A percentile compares a stretch with the other conserved stretches of the same genome.
Conservation (phyloP, 2,113 vertebrate genomes). For the Phainopepla nitens region DNA sequence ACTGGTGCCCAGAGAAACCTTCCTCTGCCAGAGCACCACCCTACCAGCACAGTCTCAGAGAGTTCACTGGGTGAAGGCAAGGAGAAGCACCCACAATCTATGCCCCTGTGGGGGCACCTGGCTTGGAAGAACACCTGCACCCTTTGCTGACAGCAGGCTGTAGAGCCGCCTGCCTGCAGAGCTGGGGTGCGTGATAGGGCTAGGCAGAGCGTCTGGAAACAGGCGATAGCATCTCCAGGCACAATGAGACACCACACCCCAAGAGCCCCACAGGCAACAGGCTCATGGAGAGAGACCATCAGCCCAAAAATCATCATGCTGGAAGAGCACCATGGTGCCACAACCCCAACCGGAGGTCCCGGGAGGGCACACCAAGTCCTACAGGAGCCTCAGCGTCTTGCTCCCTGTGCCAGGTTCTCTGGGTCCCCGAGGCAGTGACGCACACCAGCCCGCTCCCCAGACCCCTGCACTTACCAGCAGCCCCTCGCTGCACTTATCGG, state of each 20-base stretch:
- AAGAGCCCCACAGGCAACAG: background rate
- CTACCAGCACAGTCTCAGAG: background rate
- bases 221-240: background rate
- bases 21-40: background rate
- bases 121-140: rapidly evolving
- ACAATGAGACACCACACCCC: rapidly evolving
- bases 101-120: background rate
- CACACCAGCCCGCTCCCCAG: background rate
- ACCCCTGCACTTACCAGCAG: slow-evolving; percentile 60
- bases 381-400: rapidly evolving
- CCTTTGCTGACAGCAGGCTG: background rate
- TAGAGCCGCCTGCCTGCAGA: background rate
- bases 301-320: background rate
- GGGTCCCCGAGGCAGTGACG: rapidly evolving
- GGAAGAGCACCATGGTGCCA: background rate
- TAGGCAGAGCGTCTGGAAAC: background rate
- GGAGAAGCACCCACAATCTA: background rate
- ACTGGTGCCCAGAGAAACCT: background rate
- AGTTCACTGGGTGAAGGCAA: background rate
- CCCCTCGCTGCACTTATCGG: slow-evolving; percentile 68
- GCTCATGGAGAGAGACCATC: background rate
- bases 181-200: slow-evolving; percentile 33
- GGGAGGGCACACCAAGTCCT: background rate
- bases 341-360: rapidly evolving
- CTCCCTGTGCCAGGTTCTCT: rapidly evolving